A percentile compares a stretch with the other conserved stretches of the same genome.
phyloP scores from a whole-genome alignment of 2,888 invertebrate genomes.

The Trissoscelio sp. region DNA sequence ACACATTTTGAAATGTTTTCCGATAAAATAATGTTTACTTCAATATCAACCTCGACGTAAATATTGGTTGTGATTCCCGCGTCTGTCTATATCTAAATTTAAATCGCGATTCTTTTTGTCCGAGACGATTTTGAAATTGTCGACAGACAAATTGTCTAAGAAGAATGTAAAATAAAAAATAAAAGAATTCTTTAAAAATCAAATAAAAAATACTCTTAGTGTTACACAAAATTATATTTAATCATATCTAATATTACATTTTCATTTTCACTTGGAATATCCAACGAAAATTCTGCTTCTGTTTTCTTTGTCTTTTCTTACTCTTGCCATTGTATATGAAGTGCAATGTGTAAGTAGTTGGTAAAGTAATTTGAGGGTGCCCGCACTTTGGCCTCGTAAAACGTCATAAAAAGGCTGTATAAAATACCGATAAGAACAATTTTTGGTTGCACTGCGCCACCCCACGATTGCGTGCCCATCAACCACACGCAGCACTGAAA shows the following conservation, averaged over 20 bases:
- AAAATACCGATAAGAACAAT: conserved; percentile 64
- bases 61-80: conserved; percentile 46
- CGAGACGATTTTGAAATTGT: neutral
- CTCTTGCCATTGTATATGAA: conserved; percentile 1
- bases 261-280: neutral
- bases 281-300: too few species aligned
- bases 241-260: too few species aligned
- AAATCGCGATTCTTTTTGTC: conserved; percentile 25
- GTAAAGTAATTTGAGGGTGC: too few species aligned
- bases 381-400: too few species aligned
- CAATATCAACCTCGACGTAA: conserved; percentile 42
- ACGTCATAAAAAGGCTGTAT: too few species aligned
- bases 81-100: conserved; percentile 47
- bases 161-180: neutral
- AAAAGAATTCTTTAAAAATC: neutral
- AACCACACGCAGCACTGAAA: neutral
- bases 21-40: conserved; percentile 46
- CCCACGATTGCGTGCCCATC: neutral
- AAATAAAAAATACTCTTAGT: neutral
- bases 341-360: conserved; percentile 10
- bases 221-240: too few species aligned
- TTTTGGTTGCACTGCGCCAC: conserved; percentile 1
- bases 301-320: neutral
- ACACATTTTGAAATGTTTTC: conserved; percentile 33
- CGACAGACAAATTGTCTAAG: neutral